These are phyloP conservation scores for Salvelinus sp. DNA, from an alignment of 2,113 vertebrate species.

Conservation along the genomic window DNA sequence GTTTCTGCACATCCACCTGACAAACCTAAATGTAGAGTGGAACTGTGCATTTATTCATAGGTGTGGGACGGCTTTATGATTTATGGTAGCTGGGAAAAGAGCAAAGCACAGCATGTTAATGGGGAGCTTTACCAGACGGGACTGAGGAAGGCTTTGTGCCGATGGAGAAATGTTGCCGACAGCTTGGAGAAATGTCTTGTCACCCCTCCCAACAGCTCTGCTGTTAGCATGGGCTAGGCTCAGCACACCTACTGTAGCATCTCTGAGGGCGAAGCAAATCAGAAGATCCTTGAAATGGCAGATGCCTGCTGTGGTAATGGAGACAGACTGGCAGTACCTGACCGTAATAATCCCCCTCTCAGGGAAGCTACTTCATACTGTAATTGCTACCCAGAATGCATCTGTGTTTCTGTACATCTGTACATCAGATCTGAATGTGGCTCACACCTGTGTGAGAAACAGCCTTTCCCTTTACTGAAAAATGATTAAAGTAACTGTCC, in stretches of 20 bases:
- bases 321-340: neutral
- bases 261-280: neutral
- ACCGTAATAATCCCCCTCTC: neutral
- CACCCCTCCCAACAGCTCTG: neutral
- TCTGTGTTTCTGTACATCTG: no score
- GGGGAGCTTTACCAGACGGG: conserved; percentile 24
- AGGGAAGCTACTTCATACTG: neutral
- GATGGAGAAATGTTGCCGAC: neutral
- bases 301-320: neutral
- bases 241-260: conserved; percentile 5
- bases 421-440: no score
- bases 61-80: conserved; percentile 42
- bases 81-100: conserved; percentile 21
- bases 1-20: neutral
- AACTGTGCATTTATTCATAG: conserved; percentile 43
- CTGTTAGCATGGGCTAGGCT: conserved; percentile 22
- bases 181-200: conserved; percentile 1
- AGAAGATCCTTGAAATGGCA: neutral
- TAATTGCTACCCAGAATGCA: no score
- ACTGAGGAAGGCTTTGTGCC: conserved; percentile 41
- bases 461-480: no score
- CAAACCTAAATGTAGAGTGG: conserved; percentile 3
- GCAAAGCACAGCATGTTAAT: conserved; percentile 42
- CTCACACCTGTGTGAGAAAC: no score
- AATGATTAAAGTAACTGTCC: no score